phyloP scores from a whole-genome alignment of 1,140 invertebrate genomes.

The Drosophila sulfurigaster region DNA sequence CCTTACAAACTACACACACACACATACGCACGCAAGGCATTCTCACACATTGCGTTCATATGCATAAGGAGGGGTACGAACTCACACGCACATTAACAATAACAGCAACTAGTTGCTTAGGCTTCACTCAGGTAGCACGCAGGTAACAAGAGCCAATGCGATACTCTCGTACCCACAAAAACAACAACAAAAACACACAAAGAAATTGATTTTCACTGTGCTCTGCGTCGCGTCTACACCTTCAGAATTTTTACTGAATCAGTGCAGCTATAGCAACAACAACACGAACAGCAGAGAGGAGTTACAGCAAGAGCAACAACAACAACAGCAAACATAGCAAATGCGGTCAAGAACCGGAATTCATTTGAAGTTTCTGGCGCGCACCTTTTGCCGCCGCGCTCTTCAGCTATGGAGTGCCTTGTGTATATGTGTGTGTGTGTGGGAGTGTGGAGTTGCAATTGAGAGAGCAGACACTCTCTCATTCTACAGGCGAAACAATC shows the following conservation, averaged over 20 bases:
- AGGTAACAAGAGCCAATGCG: conserved; percentile 52
- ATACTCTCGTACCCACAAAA: conserved; percentile 11
- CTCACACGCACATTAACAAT: conserved; percentile 10
- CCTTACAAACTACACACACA: conserved; percentile 37
- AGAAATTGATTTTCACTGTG: conserved; percentile 80
- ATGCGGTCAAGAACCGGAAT: conserved; percentile 69
- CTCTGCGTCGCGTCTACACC: conserved; percentile 48
- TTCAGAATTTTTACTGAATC: conserved; percentile 69
- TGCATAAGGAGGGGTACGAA: conserved; percentile 26
- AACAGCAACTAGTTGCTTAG: conserved; percentile 31
- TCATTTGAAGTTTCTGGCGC: conserved; percentile 74
- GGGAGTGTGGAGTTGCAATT: conserved; percentile 23
- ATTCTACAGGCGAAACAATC: not conserved
- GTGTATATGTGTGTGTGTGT: conserved; percentile 31
- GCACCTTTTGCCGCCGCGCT: conserved; percentile 45
- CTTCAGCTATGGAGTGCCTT: conserved; percentile 1
- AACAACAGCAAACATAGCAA: conserved; percentile 37
- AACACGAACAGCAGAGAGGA: conserved; percentile 14
- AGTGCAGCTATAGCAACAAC: conserved; percentile 51
- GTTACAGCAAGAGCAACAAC: conserved; percentile 33
- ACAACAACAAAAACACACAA: conserved; percentile 52
- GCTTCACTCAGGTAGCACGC: conserved; percentile 59
- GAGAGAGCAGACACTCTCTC: conserved; percentile 1
- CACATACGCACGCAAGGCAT: not conserved
- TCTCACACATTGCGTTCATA: conserved; percentile 10